Evolutionary conservation across 2,113 vertebrate species (phyloP).

Genomic region (Elanoides forficatus): DNA sequence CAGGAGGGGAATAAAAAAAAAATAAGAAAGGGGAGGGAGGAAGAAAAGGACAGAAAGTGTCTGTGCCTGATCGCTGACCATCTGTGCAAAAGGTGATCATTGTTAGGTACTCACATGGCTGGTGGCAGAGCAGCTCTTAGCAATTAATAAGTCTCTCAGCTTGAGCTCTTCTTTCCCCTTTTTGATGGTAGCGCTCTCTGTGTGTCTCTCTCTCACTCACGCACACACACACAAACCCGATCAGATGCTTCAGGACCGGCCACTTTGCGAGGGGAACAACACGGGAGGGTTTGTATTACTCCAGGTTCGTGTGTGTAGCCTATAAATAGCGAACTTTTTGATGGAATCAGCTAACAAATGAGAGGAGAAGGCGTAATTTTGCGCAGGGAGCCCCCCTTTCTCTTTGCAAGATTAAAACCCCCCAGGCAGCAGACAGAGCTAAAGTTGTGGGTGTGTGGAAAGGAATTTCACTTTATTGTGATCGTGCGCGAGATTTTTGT

Average conservation of each 20-base stretch:
- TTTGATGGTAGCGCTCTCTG: slow-evolving; percentile 14
- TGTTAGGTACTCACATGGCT: slow-evolving; percentile 76
- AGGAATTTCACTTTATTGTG: slow-evolving; percentile 33
- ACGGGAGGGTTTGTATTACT: slow-evolving; percentile 64
- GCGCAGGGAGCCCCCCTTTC: slow-evolving; percentile 68
- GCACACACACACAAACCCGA: slow-evolving; percentile 1
- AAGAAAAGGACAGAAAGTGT: not conserved
- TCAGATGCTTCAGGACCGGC: slow-evolving; percentile 62
- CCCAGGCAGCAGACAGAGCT: slow-evolving; percentile 61
- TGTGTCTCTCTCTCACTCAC: not conserved
- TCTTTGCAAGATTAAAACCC: slow-evolving; percentile 61
- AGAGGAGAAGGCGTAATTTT: slow-evolving; percentile 72
- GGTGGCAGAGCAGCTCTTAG: slow-evolving; percentile 56
- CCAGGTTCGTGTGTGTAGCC: slow-evolving; percentile 67
- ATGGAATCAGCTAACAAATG: slow-evolving; percentile 76
- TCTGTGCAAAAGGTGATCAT: slow-evolving; percentile 51
- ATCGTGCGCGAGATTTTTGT: not conserved
- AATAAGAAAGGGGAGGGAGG: not conserved
- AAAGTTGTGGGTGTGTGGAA: slow-evolving; percentile 56
- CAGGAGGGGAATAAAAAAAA: not conserved
- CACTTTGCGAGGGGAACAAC: slow-evolving; percentile 66
- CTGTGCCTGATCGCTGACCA: slow-evolving; percentile 32
- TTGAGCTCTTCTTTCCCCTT: slow-evolving; percentile 52
- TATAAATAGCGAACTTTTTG: slow-evolving; percentile 84
- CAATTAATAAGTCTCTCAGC: slow-evolving; percentile 60